Conservation (phyloP, 2,797 vertebrate genomes). For the Bradypodion ventrale region DNA sequence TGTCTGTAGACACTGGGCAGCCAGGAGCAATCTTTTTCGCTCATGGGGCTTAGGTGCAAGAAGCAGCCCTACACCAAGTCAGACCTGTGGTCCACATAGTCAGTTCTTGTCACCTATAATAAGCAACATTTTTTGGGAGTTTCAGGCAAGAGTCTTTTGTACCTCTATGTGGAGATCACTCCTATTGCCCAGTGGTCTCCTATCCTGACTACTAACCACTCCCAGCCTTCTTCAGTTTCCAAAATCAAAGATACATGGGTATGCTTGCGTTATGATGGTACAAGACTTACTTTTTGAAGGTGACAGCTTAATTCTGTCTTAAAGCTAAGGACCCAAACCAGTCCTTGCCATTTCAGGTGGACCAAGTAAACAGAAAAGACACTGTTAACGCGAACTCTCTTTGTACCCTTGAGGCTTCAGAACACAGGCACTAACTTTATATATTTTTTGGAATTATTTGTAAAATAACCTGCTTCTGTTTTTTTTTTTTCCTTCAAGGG, state of each 20-base stretch:
- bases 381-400: neutral
- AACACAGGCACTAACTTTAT: slow-evolving; percentile 63
- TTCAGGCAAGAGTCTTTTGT: no score
- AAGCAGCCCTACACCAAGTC: no score
- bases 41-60: no score
- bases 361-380: neutral
- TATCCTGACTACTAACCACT: no score
- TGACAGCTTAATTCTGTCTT: neutral
- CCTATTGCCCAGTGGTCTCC: no score
- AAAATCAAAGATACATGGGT: neutral
- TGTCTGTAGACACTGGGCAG: neutral
- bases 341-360: neutral
- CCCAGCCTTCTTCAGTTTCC: no score
- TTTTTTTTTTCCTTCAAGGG: slow-evolving; percentile 77
- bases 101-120: no score
- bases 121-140: no score
- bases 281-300: neutral
- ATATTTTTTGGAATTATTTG: slow-evolving; percentile 28
- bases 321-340: neutral
- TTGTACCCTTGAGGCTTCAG: slow-evolving; percentile 43
- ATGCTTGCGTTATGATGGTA: neutral
- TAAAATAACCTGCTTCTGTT: slow-evolving; percentile 51
- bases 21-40: neutral
- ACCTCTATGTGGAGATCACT: no score
- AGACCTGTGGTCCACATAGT: no score